A percentile compares a stretch with the other conserved stretches of the same genome.
These are phyloP conservation scores for Crossaster papposus DNA, from an alignment of 53 echinoderm and acorn worm genomes.

Conservation along the genomic window DNA sequence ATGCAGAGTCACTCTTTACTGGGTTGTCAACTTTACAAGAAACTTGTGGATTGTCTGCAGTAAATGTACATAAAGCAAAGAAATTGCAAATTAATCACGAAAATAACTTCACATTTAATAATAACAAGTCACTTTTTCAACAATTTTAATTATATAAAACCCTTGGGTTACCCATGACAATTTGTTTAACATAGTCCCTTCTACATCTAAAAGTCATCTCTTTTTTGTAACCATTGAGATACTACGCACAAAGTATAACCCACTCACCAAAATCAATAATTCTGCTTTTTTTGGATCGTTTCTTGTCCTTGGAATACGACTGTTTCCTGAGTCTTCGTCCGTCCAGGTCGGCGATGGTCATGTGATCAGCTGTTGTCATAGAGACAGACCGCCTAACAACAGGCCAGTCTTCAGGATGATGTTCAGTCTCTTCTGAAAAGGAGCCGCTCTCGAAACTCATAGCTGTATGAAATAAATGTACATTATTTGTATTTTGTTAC, in stretches of 20 bases:
- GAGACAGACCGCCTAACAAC: not conserved
- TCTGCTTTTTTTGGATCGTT: conserved; percentile 28
- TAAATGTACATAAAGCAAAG: not conserved
- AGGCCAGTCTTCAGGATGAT: conserved; percentile 10
- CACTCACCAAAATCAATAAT: conserved; percentile 43
- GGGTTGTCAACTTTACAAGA: not conserved
- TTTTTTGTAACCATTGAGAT: too few species aligned
- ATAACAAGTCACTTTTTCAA: too few species aligned
- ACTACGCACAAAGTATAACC: too few species aligned
- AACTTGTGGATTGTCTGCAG: not conserved
- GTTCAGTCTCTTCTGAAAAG: not conserved
- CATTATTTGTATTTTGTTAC: too few species aligned
- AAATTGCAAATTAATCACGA: too few species aligned
- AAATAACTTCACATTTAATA: too few species aligned
- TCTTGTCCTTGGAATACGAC: conserved; percentile 17
- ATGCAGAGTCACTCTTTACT: not conserved
- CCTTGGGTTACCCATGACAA: too few species aligned
- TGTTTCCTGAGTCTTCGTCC: not conserved
- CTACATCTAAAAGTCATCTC: too few species aligned
- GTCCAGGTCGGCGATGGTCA: not conserved
- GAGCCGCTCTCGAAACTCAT: not conserved
- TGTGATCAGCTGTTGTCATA: not conserved
- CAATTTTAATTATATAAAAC: too few species aligned
- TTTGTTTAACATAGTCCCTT: too few species aligned
- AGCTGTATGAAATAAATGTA: not conserved